These are phyloP conservation scores for Peromyscus polionotus DNA, from an alignment of 2,113 vertebrate species.

Conservation along the genomic window DNA sequence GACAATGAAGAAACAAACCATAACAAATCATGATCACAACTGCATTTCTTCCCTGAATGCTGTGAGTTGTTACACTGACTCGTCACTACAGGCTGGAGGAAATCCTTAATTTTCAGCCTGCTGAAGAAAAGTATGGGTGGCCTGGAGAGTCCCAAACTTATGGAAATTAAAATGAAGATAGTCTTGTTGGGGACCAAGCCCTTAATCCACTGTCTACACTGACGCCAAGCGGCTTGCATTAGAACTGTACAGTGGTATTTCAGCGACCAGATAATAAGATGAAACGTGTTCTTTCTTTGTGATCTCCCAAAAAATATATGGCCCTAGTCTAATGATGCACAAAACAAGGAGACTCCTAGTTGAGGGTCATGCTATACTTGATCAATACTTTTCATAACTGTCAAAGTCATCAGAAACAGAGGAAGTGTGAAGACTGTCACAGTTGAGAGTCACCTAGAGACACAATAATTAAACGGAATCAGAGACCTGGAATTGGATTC, in stretches of 20 bases:
- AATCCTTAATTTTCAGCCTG: not conserved
- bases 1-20: not conserved
- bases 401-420: constrained; percentile 27
- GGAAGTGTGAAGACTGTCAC: not conserved
- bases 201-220: not conserved
- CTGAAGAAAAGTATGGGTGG: not conserved
- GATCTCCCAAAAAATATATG: not conserved
- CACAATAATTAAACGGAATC: not conserved
- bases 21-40: not conserved
- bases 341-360: not conserved
- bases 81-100: not conserved
- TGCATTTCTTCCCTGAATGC: not conserved
- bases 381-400: not conserved
- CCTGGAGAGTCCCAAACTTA: not conserved
- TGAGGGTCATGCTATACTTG: not conserved
- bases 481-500: not conserved
- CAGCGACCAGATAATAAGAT: not conserved
- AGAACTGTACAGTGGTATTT: not conserved
- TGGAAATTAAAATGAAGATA: not conserved
- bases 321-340: not conserved
- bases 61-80: not conserved
- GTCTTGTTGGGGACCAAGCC: not conserved
- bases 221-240: not conserved
- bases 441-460: not conserved
- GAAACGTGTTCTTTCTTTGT: not conserved